Conservation (phyloP, 2,797 vertebrate genomes). For the Falco peregrinus region DNA sequence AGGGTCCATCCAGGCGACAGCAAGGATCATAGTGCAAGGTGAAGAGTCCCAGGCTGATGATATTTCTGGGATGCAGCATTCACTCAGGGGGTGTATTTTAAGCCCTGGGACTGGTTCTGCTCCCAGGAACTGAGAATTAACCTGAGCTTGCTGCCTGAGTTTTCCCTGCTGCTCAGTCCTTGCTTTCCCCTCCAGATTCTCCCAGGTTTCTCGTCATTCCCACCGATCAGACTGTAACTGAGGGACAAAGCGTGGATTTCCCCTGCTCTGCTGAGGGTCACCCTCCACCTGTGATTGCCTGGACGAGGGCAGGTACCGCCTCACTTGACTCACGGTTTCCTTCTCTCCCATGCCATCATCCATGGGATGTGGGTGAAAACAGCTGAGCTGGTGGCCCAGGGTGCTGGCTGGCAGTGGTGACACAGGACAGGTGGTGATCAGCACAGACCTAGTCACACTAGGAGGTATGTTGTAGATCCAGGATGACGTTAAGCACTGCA, state of each 20-base stretch:
- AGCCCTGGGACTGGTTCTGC: not conserved
- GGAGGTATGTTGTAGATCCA: not conserved
- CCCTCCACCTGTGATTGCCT: constrained; percentile 70
- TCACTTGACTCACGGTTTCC: rapidly evolving
- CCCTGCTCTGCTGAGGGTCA: constrained; percentile 72
- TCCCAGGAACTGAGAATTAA: not conserved
- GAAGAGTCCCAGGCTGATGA: not conserved
- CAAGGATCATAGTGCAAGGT: constrained; percentile 77
- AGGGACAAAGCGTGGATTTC: constrained; percentile 73
- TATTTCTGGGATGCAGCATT: not conserved
- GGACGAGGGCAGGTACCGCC: constrained; percentile 75
- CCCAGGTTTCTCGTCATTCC: constrained; percentile 69
- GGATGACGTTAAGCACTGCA: not conserved
- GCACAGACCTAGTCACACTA: not conserved
- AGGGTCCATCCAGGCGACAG: constrained; percentile 70
- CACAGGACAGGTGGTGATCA: not conserved
- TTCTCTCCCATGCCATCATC: not conserved
- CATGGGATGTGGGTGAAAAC: not conserved
- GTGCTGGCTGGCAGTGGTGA: not conserved
- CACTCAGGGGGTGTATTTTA: rapidly evolving
- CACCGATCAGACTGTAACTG: constrained; percentile 68
- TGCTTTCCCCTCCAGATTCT: constrained; percentile 51
- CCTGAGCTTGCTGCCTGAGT: not conserved
- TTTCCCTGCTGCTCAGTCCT: not conserved
- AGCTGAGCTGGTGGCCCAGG: not conserved